A percentile compares a stretch with the other conserved stretches of the same genome.
Evolutionary conservation across 2,113 vertebrate species (phyloP).

Genomic region (Daphoenositta chrysoptera): DNA sequence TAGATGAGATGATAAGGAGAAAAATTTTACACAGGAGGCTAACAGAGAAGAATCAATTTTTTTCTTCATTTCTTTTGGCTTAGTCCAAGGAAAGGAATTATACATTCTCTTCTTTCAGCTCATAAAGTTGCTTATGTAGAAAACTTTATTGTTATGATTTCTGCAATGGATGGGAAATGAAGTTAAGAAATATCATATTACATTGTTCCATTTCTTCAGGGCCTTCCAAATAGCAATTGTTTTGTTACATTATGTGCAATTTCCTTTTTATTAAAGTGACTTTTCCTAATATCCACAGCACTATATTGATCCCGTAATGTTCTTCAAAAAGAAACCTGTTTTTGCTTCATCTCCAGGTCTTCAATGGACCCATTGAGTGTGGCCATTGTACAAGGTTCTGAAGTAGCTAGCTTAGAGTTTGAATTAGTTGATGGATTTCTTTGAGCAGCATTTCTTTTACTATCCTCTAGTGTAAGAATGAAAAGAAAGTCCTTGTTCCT

Average conservation of each 20-base stretch:
- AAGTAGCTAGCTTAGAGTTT: constrained; percentile 54
- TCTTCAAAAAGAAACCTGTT: constrained; percentile 48
- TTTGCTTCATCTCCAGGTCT: constrained; percentile 37
- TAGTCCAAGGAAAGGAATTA: constrained; percentile 53
- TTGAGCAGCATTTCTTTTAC: constrained; percentile 50
- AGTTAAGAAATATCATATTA: constrained; percentile 47
- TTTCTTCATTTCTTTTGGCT: constrained; percentile 64
- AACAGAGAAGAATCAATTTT: constrained; percentile 76
- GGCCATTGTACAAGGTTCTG: constrained; percentile 35
- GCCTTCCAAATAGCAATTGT: constrained; percentile 48
- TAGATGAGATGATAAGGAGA: constrained; percentile 81
- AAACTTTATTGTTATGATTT: constrained; percentile 64
- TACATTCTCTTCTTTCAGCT: constrained; percentile 53
- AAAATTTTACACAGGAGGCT: constrained; percentile 79
- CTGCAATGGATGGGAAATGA: constrained; percentile 59
- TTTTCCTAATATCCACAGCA: constrained; percentile 32
- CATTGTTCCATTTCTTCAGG: constrained; percentile 31
- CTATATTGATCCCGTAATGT: constrained; percentile 31
- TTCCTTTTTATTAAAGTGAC: constrained; percentile 48
- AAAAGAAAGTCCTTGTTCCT: constrained; percentile 64
- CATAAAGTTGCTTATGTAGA: constrained; percentile 59
- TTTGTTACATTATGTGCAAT: constrained; percentile 57
- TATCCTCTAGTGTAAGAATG: constrained; percentile 33
- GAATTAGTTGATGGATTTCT: constrained; percentile 57
- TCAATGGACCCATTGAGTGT: constrained; percentile 45